These are phyloP conservation scores for Ceratosolen fusciceps DNA, from an alignment of 1,140 invertebrate species.

Conservation along the genomic window DNA sequence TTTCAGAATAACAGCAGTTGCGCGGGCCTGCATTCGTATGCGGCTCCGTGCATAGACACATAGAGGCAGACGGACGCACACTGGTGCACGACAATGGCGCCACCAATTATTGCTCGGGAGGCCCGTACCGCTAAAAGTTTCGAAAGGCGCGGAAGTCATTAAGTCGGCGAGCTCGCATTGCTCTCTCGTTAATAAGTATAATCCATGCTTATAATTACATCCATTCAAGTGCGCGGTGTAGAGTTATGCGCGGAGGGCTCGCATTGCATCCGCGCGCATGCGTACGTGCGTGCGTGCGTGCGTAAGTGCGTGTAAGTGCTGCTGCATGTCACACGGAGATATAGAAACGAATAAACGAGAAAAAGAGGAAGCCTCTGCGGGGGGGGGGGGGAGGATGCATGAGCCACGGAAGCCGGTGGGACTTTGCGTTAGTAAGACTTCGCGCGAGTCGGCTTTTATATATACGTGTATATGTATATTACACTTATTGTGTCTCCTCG, in stretches of 20 bases:
- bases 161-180: not conserved
- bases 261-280: not conserved
- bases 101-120: not conserved
- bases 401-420: slow-evolving; percentile 54
- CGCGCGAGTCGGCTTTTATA: slow-evolving; percentile 55
- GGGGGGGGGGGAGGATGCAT: not conserved
- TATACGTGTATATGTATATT: too few relatives aligned
- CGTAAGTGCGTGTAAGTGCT: too few relatives aligned
- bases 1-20: slow-evolving; percentile 27
- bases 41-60: too few relatives aligned
- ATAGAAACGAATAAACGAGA: not conserved
- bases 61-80: not conserved
- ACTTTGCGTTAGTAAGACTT: slow-evolving; percentile 62
- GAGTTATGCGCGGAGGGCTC: slow-evolving; percentile 20
- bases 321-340: not conserved
- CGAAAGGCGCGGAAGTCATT: slow-evolving; percentile 43
- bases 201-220: slow-evolving; percentile 40
- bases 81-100: not conserved
- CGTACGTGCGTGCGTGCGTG: too few relatives aligned
- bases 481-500: slow-evolving; percentile 30
- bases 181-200: slow-evolving; percentile 37
- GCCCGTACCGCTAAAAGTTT: slow-evolving; percentile 24
- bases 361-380: not conserved
- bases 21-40: not conserved
- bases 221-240: slow-evolving; percentile 39